Base-by-base conservation (phyloP, 2,797 vertebrate species). In the Botia kubotai region DNA sequence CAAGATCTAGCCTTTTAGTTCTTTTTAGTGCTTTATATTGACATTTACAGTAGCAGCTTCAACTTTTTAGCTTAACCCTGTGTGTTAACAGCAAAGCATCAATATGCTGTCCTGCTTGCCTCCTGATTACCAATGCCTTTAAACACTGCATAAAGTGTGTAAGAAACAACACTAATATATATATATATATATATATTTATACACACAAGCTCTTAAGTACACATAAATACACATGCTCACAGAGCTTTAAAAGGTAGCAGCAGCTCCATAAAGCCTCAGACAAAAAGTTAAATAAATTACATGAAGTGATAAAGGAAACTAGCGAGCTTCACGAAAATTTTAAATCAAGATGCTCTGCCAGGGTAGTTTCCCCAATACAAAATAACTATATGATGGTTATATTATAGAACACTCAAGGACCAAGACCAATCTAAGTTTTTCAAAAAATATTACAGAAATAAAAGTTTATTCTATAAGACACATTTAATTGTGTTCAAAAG, bases 121-220 rank as follows among this genome's bases (percentile, higher is more conserved):
- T 63, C 33, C 43, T 62, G 76, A 78, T 79, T 79, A 79, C 72
- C 77, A 63, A 79, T n/a, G 77, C 77, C 13, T 72, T 4, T 16
- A 5, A 52, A 39, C 76, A 12, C 13, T 33, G 23, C 6, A 55
- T 67, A 23, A 57, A 76, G 33, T 33, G 21, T 19, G 16, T n/a
- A n/a, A n/a, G n/a, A 26, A 26, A 26, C 23, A 26, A 26, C 23
- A 26, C 10, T 33, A 46, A 43, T 21, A 75, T 11, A 23, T 19
- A n/a, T 7, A 58, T 10, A 43, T 39, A 52, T 11, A 58, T 19
- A 57, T 39, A 52, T 11, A 58, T 19, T 13, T 13, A 58, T 14
- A 11, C 11, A 77, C 53, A 19, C 43, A 68, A 53, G 52, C 55
- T 77, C 26, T 43, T 58, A 16, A 13, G 21, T 57, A n/a, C 12